A percentile compares a stretch with the other conserved stretches of the same genome.
Conservation (phyloP, 2,797 vertebrate genomes). For the Emydoidea blandingii region DNA sequence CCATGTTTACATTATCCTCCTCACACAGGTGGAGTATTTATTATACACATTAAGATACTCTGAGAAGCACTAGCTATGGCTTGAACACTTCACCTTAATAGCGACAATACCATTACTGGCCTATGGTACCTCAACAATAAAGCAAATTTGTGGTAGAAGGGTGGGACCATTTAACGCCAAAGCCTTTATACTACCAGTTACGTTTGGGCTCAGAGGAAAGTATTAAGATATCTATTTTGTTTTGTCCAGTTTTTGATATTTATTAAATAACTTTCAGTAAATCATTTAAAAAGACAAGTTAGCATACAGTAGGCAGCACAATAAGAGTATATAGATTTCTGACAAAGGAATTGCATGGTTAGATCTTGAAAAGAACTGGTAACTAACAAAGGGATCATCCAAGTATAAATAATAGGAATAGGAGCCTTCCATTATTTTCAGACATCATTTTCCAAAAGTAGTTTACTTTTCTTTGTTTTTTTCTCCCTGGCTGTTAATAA, state of each 20-base stretch:
- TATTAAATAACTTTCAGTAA: constrained; percentile 6
- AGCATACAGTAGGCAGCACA: constrained; percentile 1
- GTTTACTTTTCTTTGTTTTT: constrained; percentile 20
- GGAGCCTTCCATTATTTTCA: constrained; percentile 28
- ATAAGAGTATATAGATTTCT: not conserved
- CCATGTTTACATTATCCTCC: not conserved
- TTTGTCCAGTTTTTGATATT: not conserved
- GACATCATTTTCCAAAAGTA: constrained; percentile 11
- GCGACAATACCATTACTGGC: not conserved
- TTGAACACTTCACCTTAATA: not conserved
- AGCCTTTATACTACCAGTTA: not conserved
- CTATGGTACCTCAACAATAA: not conserved
- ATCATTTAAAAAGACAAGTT: not conserved
- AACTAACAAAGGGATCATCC: not conserved
- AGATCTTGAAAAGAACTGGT: constrained; percentile 15
- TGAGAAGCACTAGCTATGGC: not conserved
- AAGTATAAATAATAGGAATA: not conserved
- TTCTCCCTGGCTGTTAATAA: constrained; percentile 32
- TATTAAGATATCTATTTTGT: not conserved
- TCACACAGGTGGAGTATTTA: not conserved
- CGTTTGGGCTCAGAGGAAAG: not conserved
- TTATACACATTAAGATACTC: not conserved
- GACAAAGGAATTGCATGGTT: constrained; percentile 5
- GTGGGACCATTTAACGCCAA: not conserved
- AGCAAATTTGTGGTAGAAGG: not conserved